A percentile compares a stretch with the other conserved stretches of the same genome.
phyloP scores from a whole-genome alignment of 2,797 vertebrate species.

The Chiloscyllium punctatum region DNA sequence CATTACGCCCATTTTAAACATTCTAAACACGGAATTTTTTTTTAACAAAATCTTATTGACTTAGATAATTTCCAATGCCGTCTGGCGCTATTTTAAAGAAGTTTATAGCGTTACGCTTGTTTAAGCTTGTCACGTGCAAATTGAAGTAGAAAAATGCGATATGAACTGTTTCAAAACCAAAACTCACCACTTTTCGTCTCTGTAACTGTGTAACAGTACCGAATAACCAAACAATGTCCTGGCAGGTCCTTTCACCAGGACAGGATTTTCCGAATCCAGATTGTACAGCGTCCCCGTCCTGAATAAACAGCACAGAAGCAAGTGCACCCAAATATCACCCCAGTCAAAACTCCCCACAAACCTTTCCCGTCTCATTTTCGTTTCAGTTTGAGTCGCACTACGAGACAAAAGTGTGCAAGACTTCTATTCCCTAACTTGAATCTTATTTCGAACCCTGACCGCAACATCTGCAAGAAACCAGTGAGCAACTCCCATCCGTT shows the following conservation, averaged over 20 bases:
- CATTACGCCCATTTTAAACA: background rate
- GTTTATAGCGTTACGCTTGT: background rate
- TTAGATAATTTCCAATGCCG: background rate
- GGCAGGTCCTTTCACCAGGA: slow-evolving; percentile 57
- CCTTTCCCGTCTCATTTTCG: slow-evolving; percentile 40
- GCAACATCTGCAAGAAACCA: background rate
- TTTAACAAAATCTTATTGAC: too few species aligned
- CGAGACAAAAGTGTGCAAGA: background rate
- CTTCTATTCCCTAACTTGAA: background rate
- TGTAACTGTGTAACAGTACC: slow-evolving; percentile 62
- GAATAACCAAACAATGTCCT: slow-evolving; percentile 75
- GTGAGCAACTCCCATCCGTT: background rate
- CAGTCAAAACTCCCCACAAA: slow-evolving; percentile 19
- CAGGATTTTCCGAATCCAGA: slow-evolving; percentile 62
- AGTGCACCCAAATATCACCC: slow-evolving; percentile 35
- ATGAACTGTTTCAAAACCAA: background rate
- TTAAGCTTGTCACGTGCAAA: background rate
- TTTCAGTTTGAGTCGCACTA: background rate
- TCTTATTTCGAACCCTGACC: background rate
- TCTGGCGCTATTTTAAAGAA: background rate
- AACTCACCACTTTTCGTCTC: slow-evolving; percentile 61
- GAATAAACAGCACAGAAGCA: background rate
- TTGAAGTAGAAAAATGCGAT: background rate
- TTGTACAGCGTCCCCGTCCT: slow-evolving; percentile 57
- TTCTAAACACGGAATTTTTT: background rate